Base-by-base conservation (phyloP, 1,140 invertebrate genomes). In the Brachionus rubens region DNA sequence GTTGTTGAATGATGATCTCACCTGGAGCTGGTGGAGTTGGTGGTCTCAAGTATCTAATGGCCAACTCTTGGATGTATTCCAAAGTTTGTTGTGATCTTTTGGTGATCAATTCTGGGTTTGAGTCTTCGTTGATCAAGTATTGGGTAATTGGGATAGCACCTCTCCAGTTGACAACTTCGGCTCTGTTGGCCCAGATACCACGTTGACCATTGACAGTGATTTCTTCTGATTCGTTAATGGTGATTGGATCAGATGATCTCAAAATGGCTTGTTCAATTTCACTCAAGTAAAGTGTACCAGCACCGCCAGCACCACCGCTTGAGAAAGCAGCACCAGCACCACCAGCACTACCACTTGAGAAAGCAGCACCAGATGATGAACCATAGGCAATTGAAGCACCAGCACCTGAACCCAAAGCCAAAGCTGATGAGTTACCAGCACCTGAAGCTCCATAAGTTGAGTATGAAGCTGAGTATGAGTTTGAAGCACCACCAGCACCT, bases 1-100 rank as follows among this genome's bases (percentile, higher is more conserved):
- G 48, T 67, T 76, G 50, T 50, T 65, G 54, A 9, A 76, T 76
- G 26, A 76, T 52, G 3, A 76, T 75, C 19, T 50, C 46, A 52
- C 72, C 72, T 59, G 72, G 72, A 30, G 72, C 43, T 48, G 72
- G 72, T 76, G 72, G 72, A 36, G 72, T 76, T 56, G 33, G 50
- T 76, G 72, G 72, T 59, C 46, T 41, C 36, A 76, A 62, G 24
- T 76, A 76, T 76, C 72, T 56, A 41, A 76, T 36, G 16, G 72
- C 72, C 14, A 76, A 14, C n/a, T 76, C 72, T 62, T 76, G 72
- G 12, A 40, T 59, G 30, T 76, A 76, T 47, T 48, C 46, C 21
- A 76, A 46, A 19, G 12, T n/a, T 62, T 76, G 50, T 16, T 5
- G n/a, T 24, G 46, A 30, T 56, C 21, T 16, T 19, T 56, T 56